Conservation (phyloP, 2,113 vertebrate genomes). For the Murina feae region DNA sequence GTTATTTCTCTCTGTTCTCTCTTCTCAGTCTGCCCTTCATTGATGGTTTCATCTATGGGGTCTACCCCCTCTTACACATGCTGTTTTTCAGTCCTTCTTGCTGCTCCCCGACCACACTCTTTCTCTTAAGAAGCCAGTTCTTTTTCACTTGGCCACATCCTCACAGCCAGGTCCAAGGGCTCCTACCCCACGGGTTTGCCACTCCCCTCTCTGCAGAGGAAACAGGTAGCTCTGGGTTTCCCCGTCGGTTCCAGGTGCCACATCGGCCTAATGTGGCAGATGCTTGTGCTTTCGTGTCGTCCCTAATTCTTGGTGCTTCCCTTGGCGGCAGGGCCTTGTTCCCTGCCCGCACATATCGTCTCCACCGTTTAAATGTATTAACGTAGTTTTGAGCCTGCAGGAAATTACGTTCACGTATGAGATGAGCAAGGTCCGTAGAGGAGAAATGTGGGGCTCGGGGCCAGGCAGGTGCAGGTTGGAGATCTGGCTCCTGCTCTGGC, state of each 20-base stretch:
- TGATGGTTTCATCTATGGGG: background rate
- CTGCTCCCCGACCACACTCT: background rate
- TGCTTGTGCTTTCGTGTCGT: background rate
- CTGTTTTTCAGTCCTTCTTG: background rate
- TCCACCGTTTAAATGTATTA: background rate
- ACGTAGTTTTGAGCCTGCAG: background rate
- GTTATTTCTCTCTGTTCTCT: background rate
- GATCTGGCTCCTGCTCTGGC: accelerated
- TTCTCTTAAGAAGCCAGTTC: background rate
- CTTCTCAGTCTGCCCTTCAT: background rate
- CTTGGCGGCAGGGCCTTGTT: background rate
- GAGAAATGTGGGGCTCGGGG: accelerated
- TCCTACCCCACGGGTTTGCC: background rate
- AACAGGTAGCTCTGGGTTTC: background rate
- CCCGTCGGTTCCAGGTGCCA: background rate
- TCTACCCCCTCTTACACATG: accelerated
- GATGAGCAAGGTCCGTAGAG: background rate
- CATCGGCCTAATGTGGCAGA: accelerated
- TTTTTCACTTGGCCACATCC: background rate
- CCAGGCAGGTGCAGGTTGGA: background rate
- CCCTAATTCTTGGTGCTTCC: accelerated
- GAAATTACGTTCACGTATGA: background rate
- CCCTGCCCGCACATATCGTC: background rate
- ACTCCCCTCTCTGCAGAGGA: background rate
- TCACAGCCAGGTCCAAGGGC: background rate